These are phyloP conservation scores for Phorcus lineatus DNA, from an alignment of 2,888 invertebrate genomes.

Conservation along the genomic window DNA sequence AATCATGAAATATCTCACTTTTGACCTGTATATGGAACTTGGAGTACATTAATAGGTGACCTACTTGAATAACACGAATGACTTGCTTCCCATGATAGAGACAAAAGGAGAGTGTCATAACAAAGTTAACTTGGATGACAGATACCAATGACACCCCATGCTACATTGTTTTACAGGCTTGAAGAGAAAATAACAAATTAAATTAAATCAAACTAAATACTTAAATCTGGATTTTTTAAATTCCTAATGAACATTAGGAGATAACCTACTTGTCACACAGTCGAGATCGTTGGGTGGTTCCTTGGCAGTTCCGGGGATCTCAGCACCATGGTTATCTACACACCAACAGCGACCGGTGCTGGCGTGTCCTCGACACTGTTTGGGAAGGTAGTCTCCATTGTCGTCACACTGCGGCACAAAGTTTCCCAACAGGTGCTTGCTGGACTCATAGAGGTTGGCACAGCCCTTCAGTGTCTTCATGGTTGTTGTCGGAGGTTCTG, in stretches of 20 bases:
- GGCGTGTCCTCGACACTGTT: conserved; percentile 55
- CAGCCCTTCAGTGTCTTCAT: conserved; percentile 47
- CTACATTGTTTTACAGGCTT: no score
- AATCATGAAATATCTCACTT: no score
- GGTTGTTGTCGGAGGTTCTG: conserved; percentile 14
- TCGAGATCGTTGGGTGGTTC: conserved; percentile 46
- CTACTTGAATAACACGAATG: no score
- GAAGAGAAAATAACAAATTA: no score
- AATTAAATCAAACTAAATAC: background rate
- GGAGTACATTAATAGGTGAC: no score
- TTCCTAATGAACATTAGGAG: no score
- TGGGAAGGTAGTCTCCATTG: conserved; percentile 53
- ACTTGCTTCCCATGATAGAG: no score
- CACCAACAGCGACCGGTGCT: conserved; percentile 59
- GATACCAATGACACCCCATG: no score
- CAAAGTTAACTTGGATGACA: no score
- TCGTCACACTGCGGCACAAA: conserved; percentile 56
- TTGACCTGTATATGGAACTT: no score
- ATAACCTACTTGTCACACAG: conserved; percentile 56
- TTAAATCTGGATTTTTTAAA: background rate
- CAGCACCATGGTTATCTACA: conserved; percentile 51
- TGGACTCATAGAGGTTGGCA: conserved; percentile 46
- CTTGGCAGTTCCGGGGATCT: conserved; percentile 56
- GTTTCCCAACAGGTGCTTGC: conserved; percentile 36
- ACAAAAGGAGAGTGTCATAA: no score